Evolutionary conservation across 2,888 invertebrate species (phyloP).

Genomic region (Dynastes grantii): DNA sequence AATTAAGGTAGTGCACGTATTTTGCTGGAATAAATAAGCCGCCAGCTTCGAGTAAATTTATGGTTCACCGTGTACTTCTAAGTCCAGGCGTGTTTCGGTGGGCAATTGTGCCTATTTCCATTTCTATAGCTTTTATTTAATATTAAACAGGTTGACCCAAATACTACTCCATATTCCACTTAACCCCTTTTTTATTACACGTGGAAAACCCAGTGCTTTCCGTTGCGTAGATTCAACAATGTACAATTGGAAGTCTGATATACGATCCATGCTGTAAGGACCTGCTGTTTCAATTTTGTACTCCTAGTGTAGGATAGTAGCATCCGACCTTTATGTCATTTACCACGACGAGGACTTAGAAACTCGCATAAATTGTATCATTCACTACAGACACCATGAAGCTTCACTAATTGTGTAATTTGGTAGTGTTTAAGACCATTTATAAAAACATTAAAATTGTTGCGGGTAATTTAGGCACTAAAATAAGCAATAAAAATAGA

Average conservation of each 20-base stretch:
- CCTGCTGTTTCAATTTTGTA: not conserved
- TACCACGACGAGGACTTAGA: not conserved
- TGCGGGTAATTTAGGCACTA: too few species aligned
- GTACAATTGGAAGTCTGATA: constrained; percentile 4
- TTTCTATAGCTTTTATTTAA: constrained; percentile 1
- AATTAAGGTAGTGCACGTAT: not conserved
- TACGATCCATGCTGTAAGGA: not conserved
- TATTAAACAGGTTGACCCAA: not conserved
- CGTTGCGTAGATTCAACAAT: not conserved
- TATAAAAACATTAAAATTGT: too few species aligned
- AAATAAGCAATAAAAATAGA: too few species aligned
- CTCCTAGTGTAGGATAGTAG: not conserved
- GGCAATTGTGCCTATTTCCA: not conserved
- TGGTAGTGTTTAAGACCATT: not conserved
- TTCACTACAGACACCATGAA: not conserved
- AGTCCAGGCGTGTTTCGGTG: not conserved
- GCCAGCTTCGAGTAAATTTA: not conserved
- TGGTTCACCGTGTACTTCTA: not conserved
- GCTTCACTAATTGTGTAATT: not conserved
- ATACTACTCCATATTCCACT: not conserved
- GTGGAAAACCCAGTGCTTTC: not conserved
- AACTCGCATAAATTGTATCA: not conserved
- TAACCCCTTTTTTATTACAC: constrained; percentile 10
- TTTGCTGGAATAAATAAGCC: not conserved
- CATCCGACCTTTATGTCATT: not conserved